phyloP scores from a whole-genome alignment of 2,888 invertebrate species.

The Rhimphoctona megacephalus region DNA sequence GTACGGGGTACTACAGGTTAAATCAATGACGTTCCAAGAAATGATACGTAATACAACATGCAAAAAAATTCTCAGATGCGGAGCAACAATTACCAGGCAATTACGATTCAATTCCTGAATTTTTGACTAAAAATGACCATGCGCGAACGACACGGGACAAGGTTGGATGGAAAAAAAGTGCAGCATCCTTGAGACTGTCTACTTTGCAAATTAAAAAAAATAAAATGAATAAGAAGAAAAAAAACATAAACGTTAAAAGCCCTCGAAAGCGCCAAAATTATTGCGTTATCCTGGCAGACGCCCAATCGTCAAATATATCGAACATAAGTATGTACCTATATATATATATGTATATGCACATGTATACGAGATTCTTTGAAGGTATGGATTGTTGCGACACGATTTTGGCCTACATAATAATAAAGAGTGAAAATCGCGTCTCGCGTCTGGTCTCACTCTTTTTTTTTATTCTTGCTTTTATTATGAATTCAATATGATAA shows the following conservation, averaged over 20 bases:
- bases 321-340: conserved; percentile 12
- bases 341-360: not conserved
- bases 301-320: conserved; percentile 70
- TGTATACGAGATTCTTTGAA: not conserved
- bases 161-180: not conserved
- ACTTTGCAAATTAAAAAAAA: conserved; percentile 10
- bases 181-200: conserved; percentile 38
- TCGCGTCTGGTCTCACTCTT: conserved; percentile 16
- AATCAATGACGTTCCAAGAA: not conserved
- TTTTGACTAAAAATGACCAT: not conserved
- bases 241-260: conserved; percentile 54
- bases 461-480: not conserved
- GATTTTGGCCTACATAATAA: conserved; percentile 71
- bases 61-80: too few species aligned
- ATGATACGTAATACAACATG: not conserved
- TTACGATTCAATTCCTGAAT: not conserved
- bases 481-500: conserved; percentile 27
- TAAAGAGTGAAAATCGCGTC: conserved; percentile 49
- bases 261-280: conserved; percentile 76
- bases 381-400: conserved; percentile 68
- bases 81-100: not conserved
- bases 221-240: conserved; percentile 14
- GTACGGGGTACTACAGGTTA: not conserved
- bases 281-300: conserved; percentile 77
- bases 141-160: not conserved